Base-by-base conservation (phyloP, 2,888 invertebrate species). In the Spicauda simplicius region DNA sequence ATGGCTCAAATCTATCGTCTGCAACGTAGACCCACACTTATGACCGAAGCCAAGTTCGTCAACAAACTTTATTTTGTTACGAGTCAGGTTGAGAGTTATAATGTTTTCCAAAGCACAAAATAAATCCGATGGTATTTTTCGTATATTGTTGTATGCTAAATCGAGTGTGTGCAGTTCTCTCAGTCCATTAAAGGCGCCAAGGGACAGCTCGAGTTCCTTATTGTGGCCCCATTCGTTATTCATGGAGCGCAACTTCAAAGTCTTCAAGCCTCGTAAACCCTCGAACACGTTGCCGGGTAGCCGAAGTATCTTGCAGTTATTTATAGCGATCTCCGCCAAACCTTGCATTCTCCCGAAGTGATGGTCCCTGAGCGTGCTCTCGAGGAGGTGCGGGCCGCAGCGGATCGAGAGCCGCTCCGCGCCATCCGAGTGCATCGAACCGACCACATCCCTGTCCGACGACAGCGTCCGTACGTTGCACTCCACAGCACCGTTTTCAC, bases 101-200 rank as follows among this genome's bases (percentile, higher is more conserved):
- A 98, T 94, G 83, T 96, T 97, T 78, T 95, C 95, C 82, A 97
- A 89, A 12, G 96, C 95, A 88, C 98, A 98, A 83, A 97, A 96
- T 74, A 95, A 94, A 80, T 96, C 96, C 65, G 96, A 96, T 0
- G 97, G 97, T 79, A 98, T 89, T 72, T 95, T 95, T 71, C 96
- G 94, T 69, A 98, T 95, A 86, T 97, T 97, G 85, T 97, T 98
- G 84, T 96, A 95, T 70, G 95, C 95, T 84, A 98, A 90, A 83
- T 97, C 96, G 73, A 98, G 90, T 30, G 95, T 94, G 80, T 97
- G 96, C 50, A 98, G 91, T 82, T 97, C 97, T 72, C 96, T 94
- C 63, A 98, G 88, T 8, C 97, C 97, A 76, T 95, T 94, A 77
- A 98, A 95, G 69, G 96, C 96, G 74, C 95, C 95, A 54, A 95